Conservation (phyloP, 2,888 invertebrate species). For the Nemoura dubitans region DNA sequence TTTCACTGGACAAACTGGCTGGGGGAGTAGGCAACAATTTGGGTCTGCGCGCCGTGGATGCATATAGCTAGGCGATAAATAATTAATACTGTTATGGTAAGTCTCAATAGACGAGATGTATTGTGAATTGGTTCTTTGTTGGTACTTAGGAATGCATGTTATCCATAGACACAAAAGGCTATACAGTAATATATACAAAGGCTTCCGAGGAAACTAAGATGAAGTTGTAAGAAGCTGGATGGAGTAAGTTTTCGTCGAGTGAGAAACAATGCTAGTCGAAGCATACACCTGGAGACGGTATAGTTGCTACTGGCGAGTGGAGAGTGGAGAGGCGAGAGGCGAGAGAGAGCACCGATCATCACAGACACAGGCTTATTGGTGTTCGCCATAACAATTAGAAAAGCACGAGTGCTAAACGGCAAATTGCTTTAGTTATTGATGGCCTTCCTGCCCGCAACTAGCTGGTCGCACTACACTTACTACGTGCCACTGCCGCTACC, state of each 20-base stretch:
- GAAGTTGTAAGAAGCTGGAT: constrained; percentile 46
- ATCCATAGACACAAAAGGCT: constrained; percentile 47
- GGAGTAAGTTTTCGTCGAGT: constrained; percentile 41
- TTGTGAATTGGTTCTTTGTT: constrained; percentile 46
- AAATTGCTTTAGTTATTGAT: not conserved
- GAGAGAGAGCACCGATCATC: constrained; percentile 15
- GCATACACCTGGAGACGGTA: constrained; percentile 1
- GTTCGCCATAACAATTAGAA: not conserved
- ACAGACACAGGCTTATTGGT: not conserved
- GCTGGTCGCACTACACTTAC: not conserved
- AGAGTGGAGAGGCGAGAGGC: not conserved
- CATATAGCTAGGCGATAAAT: constrained; percentile 43
- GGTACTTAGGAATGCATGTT: constrained; percentile 47
- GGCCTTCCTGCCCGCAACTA: not conserved
- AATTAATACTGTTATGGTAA: constrained; percentile 44
- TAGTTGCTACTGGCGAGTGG: not conserved
- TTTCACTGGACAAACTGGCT: constrained; percentile 28
- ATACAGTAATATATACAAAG: constrained; percentile 49
- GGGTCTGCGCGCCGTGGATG: constrained; percentile 3
- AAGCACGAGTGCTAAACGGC: not conserved
- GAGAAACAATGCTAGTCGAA: constrained; percentile 8
- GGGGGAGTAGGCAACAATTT: constrained; percentile 2
- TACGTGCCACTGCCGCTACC: not conserved
- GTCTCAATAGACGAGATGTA: constrained; percentile 44
- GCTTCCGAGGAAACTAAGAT: constrained; percentile 42